Evolutionary conservation across 2,888 invertebrate species (phyloP).

Genomic region (Machimus rusticus): DNA sequence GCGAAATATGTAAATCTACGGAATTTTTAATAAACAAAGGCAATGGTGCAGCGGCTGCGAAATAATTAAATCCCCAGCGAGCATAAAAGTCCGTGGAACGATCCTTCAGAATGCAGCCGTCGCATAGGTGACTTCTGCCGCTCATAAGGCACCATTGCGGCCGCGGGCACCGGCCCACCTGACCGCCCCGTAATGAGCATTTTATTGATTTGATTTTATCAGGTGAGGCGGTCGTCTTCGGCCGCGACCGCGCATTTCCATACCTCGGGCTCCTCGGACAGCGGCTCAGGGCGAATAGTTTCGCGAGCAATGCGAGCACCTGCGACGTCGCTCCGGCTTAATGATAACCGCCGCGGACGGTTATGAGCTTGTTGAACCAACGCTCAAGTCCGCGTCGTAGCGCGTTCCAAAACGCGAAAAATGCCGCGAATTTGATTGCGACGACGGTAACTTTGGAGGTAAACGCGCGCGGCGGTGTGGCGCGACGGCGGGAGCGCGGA

Average conservation of each 20-base stretch:
- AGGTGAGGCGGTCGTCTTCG: neutral
- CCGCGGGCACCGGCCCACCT: neutral
- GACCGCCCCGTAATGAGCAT: neutral
- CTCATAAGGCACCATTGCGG: neutral
- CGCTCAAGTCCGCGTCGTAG: neutral
- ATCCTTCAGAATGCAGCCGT: neutral
- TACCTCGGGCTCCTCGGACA: neutral
- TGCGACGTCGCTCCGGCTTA: neutral
- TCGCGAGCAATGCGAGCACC: neutral
- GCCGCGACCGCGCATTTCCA: neutral
- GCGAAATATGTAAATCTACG: neutral
- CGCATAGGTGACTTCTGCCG: neutral
- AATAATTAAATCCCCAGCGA: neutral
- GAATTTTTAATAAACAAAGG: neutral
- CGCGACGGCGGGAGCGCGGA: neutral
- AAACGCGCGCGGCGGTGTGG: neutral
- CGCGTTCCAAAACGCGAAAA: neutral
- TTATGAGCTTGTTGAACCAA: neutral
- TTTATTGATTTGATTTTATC: neutral
- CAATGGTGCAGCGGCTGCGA: neutral
- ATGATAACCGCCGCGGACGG: neutral
- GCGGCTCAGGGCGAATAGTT: neutral
- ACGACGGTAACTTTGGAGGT: neutral
- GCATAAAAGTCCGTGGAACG: neutral
- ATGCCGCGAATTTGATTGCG: neutral